phyloP scores from a whole-genome alignment of 2,888 invertebrate species.

The Metacarcinus magister region DNA sequence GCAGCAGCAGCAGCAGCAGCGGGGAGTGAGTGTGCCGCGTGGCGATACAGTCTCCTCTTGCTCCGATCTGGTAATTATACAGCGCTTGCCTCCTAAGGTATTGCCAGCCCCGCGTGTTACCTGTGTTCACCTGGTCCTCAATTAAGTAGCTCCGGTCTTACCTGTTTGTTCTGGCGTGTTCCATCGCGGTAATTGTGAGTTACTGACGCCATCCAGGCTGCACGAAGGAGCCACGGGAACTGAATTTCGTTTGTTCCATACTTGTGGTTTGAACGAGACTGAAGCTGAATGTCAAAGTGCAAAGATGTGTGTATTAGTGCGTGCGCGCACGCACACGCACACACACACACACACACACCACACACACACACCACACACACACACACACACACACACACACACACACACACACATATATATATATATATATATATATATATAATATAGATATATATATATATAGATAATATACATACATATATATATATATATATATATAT shows the following conservation, averaged over 20 bases:
- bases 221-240: background rate
- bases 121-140: conserved; percentile 37
- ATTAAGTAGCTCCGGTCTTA: conserved; percentile 45
- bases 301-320: background rate
- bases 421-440: too few relatives aligned
- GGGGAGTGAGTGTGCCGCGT: conserved; percentile 11
- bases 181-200: conserved; percentile 1
- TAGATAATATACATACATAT: too few relatives aligned
- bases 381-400: too few relatives aligned
- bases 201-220: conserved; percentile 8
- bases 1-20: background rate
- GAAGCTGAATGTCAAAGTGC: background rate
- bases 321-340: too few relatives aligned
- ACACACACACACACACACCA: too few relatives aligned
- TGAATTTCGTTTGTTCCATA: conserved; percentile 27
- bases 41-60: conserved; percentile 6
- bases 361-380: too few relatives aligned
- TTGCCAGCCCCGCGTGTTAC: conserved; percentile 45
- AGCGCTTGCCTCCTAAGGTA: background rate
- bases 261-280: background rate
- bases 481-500: too few relatives aligned
- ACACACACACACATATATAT: too few relatives aligned
- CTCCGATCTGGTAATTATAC: background rate
- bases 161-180: conserved; percentile 41
- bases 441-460: too few relatives aligned